These are phyloP conservation scores for Lytechinus pictus DNA, from an alignment of 35 echinoderm and acorn worm species.

Conservation along the genomic window DNA sequence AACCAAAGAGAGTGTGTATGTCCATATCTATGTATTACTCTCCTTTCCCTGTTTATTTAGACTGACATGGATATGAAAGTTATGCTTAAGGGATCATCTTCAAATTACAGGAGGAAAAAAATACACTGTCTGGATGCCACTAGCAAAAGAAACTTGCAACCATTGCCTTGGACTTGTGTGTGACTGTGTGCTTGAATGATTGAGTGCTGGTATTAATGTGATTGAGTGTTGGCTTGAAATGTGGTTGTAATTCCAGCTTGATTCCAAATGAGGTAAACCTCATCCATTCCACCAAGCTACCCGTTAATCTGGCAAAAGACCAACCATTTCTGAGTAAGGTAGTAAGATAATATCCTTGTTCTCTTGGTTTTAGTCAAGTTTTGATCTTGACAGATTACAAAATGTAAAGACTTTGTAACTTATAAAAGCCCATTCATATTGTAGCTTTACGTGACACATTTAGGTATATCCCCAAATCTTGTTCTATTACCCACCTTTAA, in stretches of 20 bases:
- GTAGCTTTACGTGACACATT: background rate
- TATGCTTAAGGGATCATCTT: conserved; percentile 43
- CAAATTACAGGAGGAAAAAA: background rate
- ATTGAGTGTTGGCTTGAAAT: background rate
- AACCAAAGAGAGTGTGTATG: background rate
- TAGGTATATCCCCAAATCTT: background rate
- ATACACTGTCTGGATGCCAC: background rate
- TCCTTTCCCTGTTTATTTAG: background rate
- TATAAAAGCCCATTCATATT: background rate
- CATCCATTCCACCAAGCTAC: too few relatives aligned
- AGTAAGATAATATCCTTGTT: too few relatives aligned
- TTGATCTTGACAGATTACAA: background rate
- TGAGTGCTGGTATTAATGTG: background rate
- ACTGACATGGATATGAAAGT: conserved; percentile 46
- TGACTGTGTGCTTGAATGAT: background rate
- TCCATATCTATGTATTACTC: background rate
- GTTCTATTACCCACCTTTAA: background rate
- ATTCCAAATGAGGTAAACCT: background rate
- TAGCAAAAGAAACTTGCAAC: background rate
- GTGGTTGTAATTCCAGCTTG: background rate
- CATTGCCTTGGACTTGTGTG: background rate
- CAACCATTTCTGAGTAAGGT: too few relatives aligned
- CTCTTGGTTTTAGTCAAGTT: too few relatives aligned
- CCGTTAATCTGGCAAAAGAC: too few relatives aligned
- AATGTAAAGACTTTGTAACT: background rate